phyloP scores from a whole-genome alignment of 2,888 invertebrate species.

The Archips xylosteana region DNA sequence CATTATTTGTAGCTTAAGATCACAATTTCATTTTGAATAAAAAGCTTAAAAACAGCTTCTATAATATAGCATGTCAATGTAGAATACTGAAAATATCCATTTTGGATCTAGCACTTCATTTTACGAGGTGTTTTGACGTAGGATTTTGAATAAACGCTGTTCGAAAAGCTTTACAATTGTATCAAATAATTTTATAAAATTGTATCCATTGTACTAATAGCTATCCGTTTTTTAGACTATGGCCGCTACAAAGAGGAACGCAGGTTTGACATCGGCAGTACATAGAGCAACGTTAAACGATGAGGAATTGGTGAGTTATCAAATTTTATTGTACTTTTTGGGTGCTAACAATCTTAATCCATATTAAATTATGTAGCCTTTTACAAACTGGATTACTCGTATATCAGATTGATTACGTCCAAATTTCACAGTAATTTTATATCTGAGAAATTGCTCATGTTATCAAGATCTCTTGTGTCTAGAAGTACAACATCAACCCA shows the following conservation, averaged over 20 bases:
- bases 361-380: no score
- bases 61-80: slow-evolving; percentile 64
- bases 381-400: no score
- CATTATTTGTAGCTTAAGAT: slow-evolving; percentile 28
- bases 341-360: no score
- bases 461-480: no score
- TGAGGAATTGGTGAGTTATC: slow-evolving; percentile 96
- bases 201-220: slow-evolving; percentile 8
- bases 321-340: neutral
- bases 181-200: slow-evolving; percentile 14
- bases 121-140: slow-evolving; percentile 17
- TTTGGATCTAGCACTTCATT: slow-evolving; percentile 15
- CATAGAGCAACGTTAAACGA: slow-evolving; percentile 99
- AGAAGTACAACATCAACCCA: no score
- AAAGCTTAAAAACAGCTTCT: slow-evolving; percentile 66
- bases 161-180: slow-evolving; percentile 30
- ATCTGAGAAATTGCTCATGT: no score
- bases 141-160: slow-evolving; percentile 36
- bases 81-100: slow-evolving; percentile 33
- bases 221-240: slow-evolving; percentile 91
- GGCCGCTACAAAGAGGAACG: slow-evolving; percentile 99
- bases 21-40: slow-evolving; percentile 29
- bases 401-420: no score
- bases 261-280: slow-evolving; percentile 98
- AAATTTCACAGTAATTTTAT: no score